Conservation (phyloP, 37 sponge, comb jelly and placozoan species). For the Sycon ciliatum region DNA sequence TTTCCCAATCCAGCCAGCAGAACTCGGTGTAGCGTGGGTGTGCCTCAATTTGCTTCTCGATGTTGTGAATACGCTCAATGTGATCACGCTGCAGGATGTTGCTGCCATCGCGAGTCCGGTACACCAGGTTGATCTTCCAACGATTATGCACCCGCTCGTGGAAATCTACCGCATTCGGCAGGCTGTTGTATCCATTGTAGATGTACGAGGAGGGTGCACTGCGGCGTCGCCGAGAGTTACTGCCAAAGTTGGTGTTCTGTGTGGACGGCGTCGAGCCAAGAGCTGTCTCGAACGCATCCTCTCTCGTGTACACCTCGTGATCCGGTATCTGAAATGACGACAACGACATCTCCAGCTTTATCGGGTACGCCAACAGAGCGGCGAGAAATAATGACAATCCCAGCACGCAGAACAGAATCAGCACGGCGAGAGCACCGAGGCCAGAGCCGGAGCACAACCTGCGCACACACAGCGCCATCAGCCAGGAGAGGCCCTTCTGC, state of each 20-base stretch:
- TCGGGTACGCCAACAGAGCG: slow-evolving; percentile 17
- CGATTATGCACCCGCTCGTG: not conserved
- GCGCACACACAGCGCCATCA: no score
- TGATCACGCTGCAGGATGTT: slow-evolving; percentile 38
- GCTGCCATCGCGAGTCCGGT: slow-evolving; percentile 1
- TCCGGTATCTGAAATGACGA: slow-evolving; percentile 42
- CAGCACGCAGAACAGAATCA: no score
- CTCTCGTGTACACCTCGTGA: slow-evolving; percentile 28
- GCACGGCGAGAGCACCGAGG: no score
- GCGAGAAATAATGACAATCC: no score
- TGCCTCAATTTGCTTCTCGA: slow-evolving; percentile 40
- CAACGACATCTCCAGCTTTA: slow-evolving; percentile 27
- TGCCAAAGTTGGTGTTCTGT: not conserved
- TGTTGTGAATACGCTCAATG: slow-evolving; percentile 30
- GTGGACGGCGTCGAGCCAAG: not conserved
- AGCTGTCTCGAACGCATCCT: slow-evolving; percentile 41
- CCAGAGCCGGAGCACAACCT: no score
- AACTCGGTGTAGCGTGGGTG: slow-evolving; percentile 11
- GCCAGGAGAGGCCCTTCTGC: no score
- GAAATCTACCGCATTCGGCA: not conserved
- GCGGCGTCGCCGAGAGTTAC: no score
- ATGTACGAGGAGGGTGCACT: no score
- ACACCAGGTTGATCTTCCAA: slow-evolving; percentile 50
- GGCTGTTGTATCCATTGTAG: not conserved
- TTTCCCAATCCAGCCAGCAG: slow-evolving; percentile 26